Percentiles rank a stretch among this genome's conserved stretches.
Conservation (phyloP, 2,888 invertebrate species). For the Diaphora mendica region DNA sequence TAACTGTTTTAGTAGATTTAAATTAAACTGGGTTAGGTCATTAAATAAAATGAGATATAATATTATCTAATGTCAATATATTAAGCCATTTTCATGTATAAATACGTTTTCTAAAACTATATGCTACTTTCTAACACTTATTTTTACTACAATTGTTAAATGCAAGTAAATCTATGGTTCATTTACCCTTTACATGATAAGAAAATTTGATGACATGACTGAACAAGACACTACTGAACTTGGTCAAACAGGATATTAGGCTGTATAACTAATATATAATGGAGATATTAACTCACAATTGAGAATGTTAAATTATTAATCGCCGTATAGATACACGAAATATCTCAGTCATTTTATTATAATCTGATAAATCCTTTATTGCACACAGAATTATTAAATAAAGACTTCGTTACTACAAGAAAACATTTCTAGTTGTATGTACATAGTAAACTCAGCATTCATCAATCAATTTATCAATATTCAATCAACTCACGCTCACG, state of each 20-base stretch:
- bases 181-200: not conserved
- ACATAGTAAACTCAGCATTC: too few species aligned
- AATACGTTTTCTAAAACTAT: constrained; percentile 60
- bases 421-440: too few species aligned
- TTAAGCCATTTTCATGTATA: constrained; percentile 70
- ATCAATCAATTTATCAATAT: too few species aligned
- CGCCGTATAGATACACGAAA: not conserved
- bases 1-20: not conserved
- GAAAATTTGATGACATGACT: not conserved
- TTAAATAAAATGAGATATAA: constrained; percentile 21
- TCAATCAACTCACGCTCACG: too few species aligned
- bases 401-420: too few species aligned
- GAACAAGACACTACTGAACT: not conserved
- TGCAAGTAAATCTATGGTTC: constrained; percentile 18
- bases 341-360: not conserved
- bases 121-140: constrained; percentile 47
- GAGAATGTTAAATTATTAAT: not conserved
- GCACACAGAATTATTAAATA: too few species aligned
- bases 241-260: not conserved
- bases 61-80: constrained; percentile 67
- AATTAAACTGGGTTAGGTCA: not conserved
- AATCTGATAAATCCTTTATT: not conserved
- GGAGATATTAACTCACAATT: not conserved
- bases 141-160: constrained; percentile 16
- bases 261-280: not conserved